Base-by-base conservation (phyloP, 2,888 invertebrate genomes). In the Neoitamus cyanurus region DNA sequence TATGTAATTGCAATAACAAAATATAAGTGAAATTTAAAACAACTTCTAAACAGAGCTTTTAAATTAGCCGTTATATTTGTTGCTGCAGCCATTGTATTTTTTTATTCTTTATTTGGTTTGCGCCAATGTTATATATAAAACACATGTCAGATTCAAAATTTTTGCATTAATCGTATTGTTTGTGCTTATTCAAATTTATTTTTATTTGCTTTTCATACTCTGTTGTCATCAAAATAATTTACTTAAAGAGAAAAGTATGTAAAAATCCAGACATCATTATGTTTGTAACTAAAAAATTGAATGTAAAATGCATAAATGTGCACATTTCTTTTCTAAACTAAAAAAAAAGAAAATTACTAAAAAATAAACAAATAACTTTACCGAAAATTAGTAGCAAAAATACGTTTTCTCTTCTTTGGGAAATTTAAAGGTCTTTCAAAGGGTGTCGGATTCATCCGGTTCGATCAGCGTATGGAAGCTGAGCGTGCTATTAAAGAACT, bases 401-500 rank as follows among this genome's bases (percentile, higher is more conserved):
- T 58, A 80, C 25, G n/a, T 28, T 78, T 42, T 77, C 25, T 20
- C n/a, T 58, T 58, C 20, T 58, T 58, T 58, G 25, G n/a, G 9
- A 58, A n/a, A 58, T 15, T 58, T 58, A 7, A 58, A 95, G 98
- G 98, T 89, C 93, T 97, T 89, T 97, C 97, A 86, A 98, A 98
- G 92, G 98, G 98, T 87, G 98, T 98, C 87, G 98, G 98, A 85
- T 98, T 98, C 92, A 97, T 98, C 89, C 94, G 98, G 87, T 98
- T 97, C 92, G 98, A 98, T 92, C 97, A 97, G 92, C 95, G 97
- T 87, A 94, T 95, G 88, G 98, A 98, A 91, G 98, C 98, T 58
- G 98, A 98, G 91, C 93, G 96, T 83, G 98, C 98, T 84, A 98
- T 98, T 89, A 95, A 96, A 91, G 96, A 97, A 91, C 92, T 98